phyloP scores from a whole-genome alignment of 2,797 vertebrate species.

The Cossypha niveicapilla region DNA sequence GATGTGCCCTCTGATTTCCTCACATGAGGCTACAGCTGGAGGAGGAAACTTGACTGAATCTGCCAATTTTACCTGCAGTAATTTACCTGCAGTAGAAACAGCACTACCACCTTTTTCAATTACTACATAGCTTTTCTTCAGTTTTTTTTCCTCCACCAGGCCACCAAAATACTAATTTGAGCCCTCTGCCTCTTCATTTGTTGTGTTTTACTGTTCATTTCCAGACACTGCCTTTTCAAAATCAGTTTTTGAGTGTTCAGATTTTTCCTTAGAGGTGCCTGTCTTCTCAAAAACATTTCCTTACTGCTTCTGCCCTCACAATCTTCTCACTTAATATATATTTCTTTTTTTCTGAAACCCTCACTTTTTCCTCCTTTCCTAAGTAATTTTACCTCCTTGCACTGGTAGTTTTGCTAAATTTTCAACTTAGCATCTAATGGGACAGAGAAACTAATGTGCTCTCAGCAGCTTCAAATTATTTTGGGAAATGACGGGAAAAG shows the following conservation, averaged over 20 bases:
- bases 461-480: background rate
- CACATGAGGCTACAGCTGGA: background rate
- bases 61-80: background rate
- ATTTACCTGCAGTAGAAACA: background rate
- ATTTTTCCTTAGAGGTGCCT: background rate
- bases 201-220: background rate
- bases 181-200: background rate
- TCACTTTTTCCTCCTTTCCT: background rate
- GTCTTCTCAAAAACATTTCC: background rate
- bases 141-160: accelerated
- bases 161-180: background rate
- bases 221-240: background rate
- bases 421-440: background rate
- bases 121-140: background rate
- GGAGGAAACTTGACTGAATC: background rate
- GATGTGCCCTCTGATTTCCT: background rate
- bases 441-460: background rate
- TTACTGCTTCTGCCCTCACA: background rate
- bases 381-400: background rate
- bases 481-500: background rate
- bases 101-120: background rate
- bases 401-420: background rate
- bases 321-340: background rate
- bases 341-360: background rate
- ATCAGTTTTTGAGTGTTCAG: background rate